These are phyloP conservation scores for Nycticryphes semicollaris DNA, from an alignment of 2,113 vertebrate species.

Conservation along the genomic window DNA sequence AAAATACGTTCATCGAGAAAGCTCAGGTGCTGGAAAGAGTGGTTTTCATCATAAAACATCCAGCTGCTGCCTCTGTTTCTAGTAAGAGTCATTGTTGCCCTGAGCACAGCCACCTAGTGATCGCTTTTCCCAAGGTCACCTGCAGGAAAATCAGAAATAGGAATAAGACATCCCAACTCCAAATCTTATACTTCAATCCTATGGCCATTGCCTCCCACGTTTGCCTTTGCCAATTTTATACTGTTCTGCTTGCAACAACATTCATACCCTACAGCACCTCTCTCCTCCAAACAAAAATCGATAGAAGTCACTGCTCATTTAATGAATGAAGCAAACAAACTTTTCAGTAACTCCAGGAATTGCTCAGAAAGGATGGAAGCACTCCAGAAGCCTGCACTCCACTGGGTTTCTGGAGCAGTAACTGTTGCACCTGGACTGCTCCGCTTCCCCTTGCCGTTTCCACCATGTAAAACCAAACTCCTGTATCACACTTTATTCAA, in stretches of 20 bases:
- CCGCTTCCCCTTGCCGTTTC: neutral
- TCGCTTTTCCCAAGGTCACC: neutral
- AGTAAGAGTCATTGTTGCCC: neutral
- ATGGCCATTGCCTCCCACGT: neutral
- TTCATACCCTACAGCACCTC: neutral
- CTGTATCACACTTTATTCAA: neutral
- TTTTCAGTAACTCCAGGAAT: neutral
- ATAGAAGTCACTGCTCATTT: neutral
- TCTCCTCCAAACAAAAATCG: neutral
- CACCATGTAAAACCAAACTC: conserved; percentile 4
- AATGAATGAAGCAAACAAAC: conserved; percentile 24
- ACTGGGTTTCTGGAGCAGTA: neutral
- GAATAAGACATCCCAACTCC: neutral
- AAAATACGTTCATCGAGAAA: neutral
- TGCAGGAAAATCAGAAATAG: neutral
- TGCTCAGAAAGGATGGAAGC: neutral
- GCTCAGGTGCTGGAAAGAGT: neutral
- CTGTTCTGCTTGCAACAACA: neutral
- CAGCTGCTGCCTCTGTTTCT: neutral
- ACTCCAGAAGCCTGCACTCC: neutral
- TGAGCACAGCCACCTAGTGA: neutral
- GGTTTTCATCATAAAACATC: neutral
- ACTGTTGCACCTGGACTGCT: neutral
- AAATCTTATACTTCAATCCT: neutral
- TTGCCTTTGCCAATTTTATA: neutral